These are phyloP conservation scores for Mercenaria mercenaria DNA, from an alignment of 1,140 invertebrate species.

Conservation along the genomic window DNA sequence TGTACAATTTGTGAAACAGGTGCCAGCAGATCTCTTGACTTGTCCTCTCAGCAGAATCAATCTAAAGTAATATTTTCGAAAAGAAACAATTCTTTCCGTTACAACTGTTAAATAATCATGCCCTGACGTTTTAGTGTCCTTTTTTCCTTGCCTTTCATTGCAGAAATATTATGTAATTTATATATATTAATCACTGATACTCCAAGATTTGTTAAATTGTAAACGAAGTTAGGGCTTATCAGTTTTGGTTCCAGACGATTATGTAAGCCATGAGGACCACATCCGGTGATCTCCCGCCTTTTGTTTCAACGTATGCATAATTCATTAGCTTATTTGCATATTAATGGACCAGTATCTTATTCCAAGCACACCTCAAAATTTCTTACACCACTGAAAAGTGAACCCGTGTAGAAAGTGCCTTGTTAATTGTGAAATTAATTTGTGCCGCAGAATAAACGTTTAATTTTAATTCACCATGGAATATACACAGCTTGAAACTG, in stretches of 20 bases:
- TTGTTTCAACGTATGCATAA: constrained; percentile 67
- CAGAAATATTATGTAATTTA: too few species aligned
- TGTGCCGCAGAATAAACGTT: constrained; percentile 49
- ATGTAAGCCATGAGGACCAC: constrained; percentile 10
- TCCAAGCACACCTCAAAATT: constrained; percentile 58
- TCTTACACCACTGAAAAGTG: constrained; percentile 46
- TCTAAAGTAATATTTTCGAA: too few species aligned
- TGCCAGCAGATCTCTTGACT: too few species aligned
- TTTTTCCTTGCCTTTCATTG: too few species aligned
- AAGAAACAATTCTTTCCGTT: too few species aligned
- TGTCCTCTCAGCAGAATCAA: too few species aligned
- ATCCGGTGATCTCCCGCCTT: constrained; percentile 44
- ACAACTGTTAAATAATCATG: too few species aligned
- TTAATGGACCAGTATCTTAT: constrained; percentile 47
- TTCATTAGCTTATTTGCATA: constrained; percentile 73
- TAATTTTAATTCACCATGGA: constrained; percentile 71
- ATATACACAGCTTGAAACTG: constrained; percentile 72
- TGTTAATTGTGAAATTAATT: constrained; percentile 58
- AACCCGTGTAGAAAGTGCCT: constrained; percentile 31
- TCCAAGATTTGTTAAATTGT: too few species aligned
- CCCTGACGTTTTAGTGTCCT: too few species aligned
- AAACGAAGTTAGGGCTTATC: background rate
- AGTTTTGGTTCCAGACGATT: background rate
- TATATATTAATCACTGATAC: too few species aligned
- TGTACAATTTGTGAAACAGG: too few species aligned